Percentiles rank a stretch among this genome's conserved stretches.
Conservation (phyloP, 2,797 vertebrate species). For the Ptychadena robeensis region DNA sequence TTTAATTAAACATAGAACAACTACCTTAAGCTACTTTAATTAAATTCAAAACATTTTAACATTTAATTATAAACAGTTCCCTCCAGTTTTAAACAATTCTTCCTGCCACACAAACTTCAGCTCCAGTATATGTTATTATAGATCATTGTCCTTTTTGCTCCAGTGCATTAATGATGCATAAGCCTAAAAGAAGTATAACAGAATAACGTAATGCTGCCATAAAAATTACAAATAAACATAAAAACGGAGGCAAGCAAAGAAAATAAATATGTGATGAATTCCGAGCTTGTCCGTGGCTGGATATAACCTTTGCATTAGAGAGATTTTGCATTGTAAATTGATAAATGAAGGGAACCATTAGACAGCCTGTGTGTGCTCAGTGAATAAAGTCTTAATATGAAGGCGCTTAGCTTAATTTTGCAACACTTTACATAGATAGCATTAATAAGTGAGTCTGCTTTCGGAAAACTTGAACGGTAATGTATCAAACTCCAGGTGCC, state of each 20-base stretch:
- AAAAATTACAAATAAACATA: constrained; percentile 9
- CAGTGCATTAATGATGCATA: constrained; percentile 1
- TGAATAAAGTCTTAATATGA: constrained; percentile 69
- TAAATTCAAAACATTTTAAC: background rate
- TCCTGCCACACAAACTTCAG: no score
- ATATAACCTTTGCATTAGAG: constrained; percentile 68
- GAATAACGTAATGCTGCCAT: background rate
- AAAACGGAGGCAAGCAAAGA: background rate
- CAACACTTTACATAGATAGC: constrained; percentile 68
- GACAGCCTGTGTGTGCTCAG: constrained; percentile 57
- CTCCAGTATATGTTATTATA: no score
- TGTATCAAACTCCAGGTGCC: constrained; percentile 83
- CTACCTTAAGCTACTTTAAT: background rate
- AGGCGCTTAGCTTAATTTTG: constrained; percentile 69
- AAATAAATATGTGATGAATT: constrained; percentile 65
- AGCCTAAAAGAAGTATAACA: background rate
- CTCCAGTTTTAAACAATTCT: no score
- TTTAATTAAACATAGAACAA: no score
- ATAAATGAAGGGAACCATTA: constrained; percentile 70
- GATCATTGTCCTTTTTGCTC: background rate
- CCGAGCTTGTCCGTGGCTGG: constrained; percentile 44
- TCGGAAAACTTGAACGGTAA: constrained; percentile 79
- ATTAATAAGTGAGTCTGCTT: constrained; percentile 69
- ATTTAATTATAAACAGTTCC: background rate
- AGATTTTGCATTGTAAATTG: constrained; percentile 68